Conservation (phyloP, 1,140 invertebrate species). For the Vanessa atalanta region DNA sequence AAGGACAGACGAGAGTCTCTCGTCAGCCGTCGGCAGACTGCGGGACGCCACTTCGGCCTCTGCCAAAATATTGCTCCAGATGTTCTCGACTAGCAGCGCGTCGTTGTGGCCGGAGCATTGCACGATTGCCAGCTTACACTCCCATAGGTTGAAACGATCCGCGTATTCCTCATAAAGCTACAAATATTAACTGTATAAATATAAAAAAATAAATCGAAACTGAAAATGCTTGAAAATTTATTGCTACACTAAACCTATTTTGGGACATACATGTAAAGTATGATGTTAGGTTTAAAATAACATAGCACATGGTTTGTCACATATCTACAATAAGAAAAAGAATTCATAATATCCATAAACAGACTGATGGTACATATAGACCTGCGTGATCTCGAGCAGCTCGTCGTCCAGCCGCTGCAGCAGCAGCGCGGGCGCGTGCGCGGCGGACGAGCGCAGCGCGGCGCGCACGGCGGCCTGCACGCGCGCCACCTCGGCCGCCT, state of each 20-base stretch:
- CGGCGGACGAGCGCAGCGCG: constrained; percentile 74
- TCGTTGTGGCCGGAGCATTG: constrained; percentile 92
- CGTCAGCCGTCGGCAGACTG: constrained; percentile 77
- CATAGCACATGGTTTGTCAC: too few species aligned
- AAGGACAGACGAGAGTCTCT: constrained; percentile 85
- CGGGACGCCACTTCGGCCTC: constrained; percentile 72
- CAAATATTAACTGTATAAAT: constrained; percentile 1
- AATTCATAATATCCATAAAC: too few species aligned
- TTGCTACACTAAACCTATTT: too few species aligned
- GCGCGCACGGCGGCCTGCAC: constrained; percentile 89
- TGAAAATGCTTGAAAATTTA: too few species aligned
- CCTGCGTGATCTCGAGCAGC: constrained; percentile 85
- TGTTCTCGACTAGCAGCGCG: constrained; percentile 87
- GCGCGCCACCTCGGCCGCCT: constrained; percentile 94
- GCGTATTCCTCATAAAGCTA: constrained; percentile 93
- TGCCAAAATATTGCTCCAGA: constrained; percentile 90
- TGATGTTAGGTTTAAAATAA: too few species aligned
- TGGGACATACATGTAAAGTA: too few species aligned
- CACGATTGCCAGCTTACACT: constrained; percentile 92
- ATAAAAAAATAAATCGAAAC: not conserved
- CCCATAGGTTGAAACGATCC: constrained; percentile 90
- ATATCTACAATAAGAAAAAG: too few species aligned
- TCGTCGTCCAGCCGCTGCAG: constrained; percentile 82
- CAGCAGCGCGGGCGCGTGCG: constrained; percentile 70
- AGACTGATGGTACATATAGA: constrained; percentile 36